phyloP scores from a whole-genome alignment of 2,797 vertebrate genomes.

The Yasuhikotakia modesta region DNA sequence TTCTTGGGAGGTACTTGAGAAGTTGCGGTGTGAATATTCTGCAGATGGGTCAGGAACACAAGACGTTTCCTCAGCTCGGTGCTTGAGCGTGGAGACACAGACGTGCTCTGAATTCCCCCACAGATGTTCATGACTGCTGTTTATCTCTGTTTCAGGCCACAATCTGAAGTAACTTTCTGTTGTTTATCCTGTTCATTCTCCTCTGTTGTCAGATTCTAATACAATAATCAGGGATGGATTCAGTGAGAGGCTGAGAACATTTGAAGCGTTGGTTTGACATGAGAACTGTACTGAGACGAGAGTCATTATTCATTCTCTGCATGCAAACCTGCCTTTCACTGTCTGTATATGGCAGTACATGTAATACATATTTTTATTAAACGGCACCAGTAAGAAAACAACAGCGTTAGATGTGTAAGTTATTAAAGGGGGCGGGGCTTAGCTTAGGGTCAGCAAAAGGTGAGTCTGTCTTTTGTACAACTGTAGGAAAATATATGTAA shows the following conservation, averaged over 20 bases:
- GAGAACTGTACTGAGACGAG: not conserved
- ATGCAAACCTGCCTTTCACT: not conserved
- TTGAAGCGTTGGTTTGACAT: not conserved
- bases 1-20: conserved; percentile 57
- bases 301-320: not conserved
- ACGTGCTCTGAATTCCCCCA: conserved; percentile 4
- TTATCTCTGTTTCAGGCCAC: conserved; percentile 3
- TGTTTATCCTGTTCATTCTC: conserved; percentile 7
- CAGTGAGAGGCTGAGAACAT: not conserved
- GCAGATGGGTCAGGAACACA: conserved; percentile 32
- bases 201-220: not conserved
- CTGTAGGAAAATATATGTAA: not conserved
- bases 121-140: not conserved
- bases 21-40: conserved; percentile 50
- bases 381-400: no score
- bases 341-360: not conserved
- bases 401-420: not conserved
- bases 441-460: no score
- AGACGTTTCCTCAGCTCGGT: conserved; percentile 26
- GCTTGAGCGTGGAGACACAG: conserved; percentile 17
- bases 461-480: not conserved
- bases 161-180: not conserved
- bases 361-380: no score
- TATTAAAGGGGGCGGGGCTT: not conserved
- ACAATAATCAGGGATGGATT: conserved; percentile 17